Evolutionary conservation across 2,888 invertebrate species (phyloP).

Genomic region (Yponomeuta sedellus): DNA sequence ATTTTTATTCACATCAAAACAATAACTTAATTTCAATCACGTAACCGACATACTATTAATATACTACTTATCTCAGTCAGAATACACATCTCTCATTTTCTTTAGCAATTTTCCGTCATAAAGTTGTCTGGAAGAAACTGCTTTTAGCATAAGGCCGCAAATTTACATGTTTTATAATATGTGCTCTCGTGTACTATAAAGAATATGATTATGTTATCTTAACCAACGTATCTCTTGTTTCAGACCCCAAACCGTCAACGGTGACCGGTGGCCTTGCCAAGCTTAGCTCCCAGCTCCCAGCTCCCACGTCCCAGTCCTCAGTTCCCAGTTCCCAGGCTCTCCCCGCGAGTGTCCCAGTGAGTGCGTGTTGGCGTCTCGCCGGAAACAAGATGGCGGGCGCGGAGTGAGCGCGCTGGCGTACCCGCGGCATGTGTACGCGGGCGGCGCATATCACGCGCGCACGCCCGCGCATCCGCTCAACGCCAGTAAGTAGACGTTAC

Average conservation of each 20-base stretch:
- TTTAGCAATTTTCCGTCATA: too few relatives aligned
- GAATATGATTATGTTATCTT: too few relatives aligned
- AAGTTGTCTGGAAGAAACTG: too few relatives aligned
- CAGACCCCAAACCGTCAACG: constrained; percentile 17
- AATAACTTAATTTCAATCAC: not conserved
- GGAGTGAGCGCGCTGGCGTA: constrained; percentile 27
- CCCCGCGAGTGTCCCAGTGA: not conserved
- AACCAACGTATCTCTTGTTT: constrained; percentile 38
- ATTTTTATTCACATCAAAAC: not conserved
- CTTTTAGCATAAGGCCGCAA: too few relatives aligned
- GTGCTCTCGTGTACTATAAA: too few relatives aligned
- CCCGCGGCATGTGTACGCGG: constrained; percentile 65
- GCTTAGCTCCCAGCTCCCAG: not conserved
- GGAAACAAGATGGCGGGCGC: constrained; percentile 54
- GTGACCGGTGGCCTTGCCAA: constrained; percentile 15
- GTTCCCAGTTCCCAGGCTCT: not conserved
- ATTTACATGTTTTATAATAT: too few relatives aligned
- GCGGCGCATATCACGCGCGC: constrained; percentile 67
- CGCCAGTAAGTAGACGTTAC: constrained; percentile 56
- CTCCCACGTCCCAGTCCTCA: not conserved
- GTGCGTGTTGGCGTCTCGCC: constrained; percentile 10
- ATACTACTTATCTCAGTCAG: too few relatives aligned
- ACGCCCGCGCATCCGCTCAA: constrained; percentile 65
- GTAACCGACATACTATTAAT: not conserved
- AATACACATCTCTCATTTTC: too few relatives aligned